These are phyloP conservation scores for Thalassophryne amazonica DNA, from an alignment of 2,797 vertebrate species.

Conservation along the genomic window DNA sequence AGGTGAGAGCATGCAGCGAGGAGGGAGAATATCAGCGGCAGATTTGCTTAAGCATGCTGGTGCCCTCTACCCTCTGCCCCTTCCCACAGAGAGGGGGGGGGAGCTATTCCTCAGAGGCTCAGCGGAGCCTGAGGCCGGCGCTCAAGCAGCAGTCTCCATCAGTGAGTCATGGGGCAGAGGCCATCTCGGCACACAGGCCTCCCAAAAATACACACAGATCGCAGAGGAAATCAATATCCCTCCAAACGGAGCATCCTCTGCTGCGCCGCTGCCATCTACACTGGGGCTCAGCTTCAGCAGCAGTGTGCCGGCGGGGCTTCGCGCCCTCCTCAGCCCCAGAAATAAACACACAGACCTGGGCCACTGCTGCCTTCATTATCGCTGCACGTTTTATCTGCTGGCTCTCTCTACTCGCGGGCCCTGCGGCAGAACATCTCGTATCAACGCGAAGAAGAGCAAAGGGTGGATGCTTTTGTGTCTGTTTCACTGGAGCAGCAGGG, in stretches of 20 bases:
- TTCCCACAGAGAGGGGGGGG: conserved; percentile 64
- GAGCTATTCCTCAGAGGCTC: conserved; percentile 74
- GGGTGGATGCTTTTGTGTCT: conserved; percentile 78
- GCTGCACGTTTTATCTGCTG: conserved; percentile 77
- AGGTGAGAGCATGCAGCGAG: conserved; percentile 72
- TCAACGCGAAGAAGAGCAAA: conserved; percentile 72
- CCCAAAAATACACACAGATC: conserved; percentile 81
- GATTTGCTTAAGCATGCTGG: conserved; percentile 80
- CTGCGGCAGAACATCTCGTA: conserved; percentile 69
- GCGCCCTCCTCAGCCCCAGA: conserved; percentile 79
- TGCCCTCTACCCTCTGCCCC: conserved; percentile 80
- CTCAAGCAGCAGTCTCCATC: conserved; percentile 79
- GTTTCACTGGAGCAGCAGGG: conserved; percentile 67
- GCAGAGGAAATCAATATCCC: conserved; percentile 81
- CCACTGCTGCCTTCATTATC: conserved; percentile 82
- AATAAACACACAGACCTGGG: conserved; percentile 81
- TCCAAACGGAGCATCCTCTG: conserved; percentile 75
- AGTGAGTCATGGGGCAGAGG: conserved; percentile 86
- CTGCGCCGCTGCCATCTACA: conserved; percentile 71
- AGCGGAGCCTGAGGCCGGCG: conserved; percentile 71
- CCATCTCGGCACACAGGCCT: conserved; percentile 79
- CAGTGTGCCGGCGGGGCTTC: conserved; percentile 74
- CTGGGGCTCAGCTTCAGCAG: conserved; percentile 74
- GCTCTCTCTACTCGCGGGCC: conserved; percentile 70
- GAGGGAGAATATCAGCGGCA: conserved; percentile 70